Evolutionary conservation across 2,888 invertebrate species (phyloP), one percentile per base, ranked within the genome.

Genomic region (Lumbricus terrestris): DNA sequence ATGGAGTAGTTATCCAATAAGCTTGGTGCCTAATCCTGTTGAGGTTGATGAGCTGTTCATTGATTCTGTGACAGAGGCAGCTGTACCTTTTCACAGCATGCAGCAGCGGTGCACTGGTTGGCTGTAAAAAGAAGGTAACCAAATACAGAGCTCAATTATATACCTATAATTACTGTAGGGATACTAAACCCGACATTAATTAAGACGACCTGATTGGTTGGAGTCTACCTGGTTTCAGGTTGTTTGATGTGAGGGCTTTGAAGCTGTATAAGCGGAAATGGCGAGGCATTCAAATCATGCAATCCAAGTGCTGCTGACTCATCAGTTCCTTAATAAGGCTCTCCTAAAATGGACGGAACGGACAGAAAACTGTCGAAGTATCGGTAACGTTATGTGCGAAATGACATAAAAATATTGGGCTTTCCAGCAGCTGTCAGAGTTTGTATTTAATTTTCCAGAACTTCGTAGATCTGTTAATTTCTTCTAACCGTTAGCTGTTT

Each of bases 161-260:
- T 69, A 69, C 29, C n/a, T 69, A 11, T 69, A 69, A 69, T 69
- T 69, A 69, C n/a, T n/a, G 29, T 29, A 69, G 8, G 69, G 69
- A 69, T n/a, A 69, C n/a, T 69, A 69, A 69, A n/a, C 4, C 69
- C 29, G 11, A n/a, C 69, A 1, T 35, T 85, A 85, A 85, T 85
- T 85, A 85, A 85, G 85, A 35, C 34, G 35, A 33, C 23, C 85
- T 85, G 85, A 85, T 85, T 85, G 85, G 37, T 85, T 37, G 37
- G 85, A 33, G 34, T 35, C 11, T 85, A 85, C 85, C 85, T 85
- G 85, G 85, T 35, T 34, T 33, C 34, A 85, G 85, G 85, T 35
- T 85, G 35, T 85, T 85, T 85, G 85, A 85, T 85, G 85, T 85
- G 35, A 37, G 85, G 34, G 8, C 85, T 85, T 85, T 85, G 85